Evolutionary conservation across 2,888 invertebrate species (phyloP).

Genomic region (Nudaria mundana): DNA sequence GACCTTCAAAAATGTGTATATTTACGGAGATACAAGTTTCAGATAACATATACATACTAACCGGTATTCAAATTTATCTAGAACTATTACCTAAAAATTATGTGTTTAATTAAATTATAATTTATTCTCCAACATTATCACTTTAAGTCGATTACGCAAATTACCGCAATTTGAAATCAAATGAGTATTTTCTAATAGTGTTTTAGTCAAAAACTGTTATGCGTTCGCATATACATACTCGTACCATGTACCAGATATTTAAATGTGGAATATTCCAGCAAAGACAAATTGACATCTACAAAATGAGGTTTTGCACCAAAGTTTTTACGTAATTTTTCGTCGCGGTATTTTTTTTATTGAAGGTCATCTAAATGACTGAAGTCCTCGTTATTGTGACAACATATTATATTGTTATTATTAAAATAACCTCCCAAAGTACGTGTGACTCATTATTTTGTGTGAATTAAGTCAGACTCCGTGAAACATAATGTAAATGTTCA

Average conservation of each 20-base stretch:
- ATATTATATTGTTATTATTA: conserved; percentile 34
- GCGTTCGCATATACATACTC: too few species aligned
- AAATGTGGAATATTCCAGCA: conserved; percentile 12
- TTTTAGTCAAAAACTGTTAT: too few species aligned
- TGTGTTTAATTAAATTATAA: conserved; percentile 1
- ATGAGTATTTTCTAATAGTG: neutral
- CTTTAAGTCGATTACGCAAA: neutral
- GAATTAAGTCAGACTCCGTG: conserved; percentile 52
- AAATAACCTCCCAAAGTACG: conserved; percentile 45
- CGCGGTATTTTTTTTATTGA: conserved; percentile 20
- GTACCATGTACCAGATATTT: too few species aligned
- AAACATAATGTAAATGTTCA: conserved; percentile 50
- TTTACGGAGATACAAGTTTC: conserved; percentile 5
- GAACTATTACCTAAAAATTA: conserved; percentile 7
- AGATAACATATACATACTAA: conserved; percentile 4
- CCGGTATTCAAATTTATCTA: conserved; percentile 4
- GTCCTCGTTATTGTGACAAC: conserved; percentile 36
- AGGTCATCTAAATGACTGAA: conserved; percentile 34
- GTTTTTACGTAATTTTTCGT: conserved; percentile 17
- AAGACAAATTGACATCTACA: conserved; percentile 19
- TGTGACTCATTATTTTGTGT: conserved; percentile 51
- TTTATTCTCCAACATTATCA: neutral
- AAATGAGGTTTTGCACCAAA: conserved; percentile 28
- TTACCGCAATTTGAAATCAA: neutral
- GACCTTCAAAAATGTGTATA: conserved; percentile 9